Evolutionary conservation across 2,113 vertebrate genomes (phyloP).

Genomic region (Tetrao urogallus): DNA sequence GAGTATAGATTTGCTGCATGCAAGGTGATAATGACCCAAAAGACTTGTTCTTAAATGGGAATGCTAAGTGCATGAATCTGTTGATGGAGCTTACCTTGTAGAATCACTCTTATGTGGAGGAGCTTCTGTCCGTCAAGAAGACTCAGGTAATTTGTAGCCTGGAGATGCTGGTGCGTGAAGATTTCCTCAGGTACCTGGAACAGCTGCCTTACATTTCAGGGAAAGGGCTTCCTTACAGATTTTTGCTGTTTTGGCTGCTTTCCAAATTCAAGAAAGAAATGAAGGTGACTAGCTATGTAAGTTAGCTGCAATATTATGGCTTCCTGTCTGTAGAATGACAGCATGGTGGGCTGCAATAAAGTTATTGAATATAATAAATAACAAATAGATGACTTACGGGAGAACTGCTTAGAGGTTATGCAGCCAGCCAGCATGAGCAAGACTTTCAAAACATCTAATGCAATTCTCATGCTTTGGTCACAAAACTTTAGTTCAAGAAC

Average conservation of each 20-base stretch:
- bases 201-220: not conserved
- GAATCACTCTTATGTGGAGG: not conserved
- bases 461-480: not conserved
- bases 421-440: not conserved
- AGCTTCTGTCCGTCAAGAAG: not conserved
- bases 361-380: not conserved
- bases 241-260: not conserved
- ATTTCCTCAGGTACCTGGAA: not conserved
- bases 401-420: not conserved
- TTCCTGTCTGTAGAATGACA: slow-evolving; percentile 18
- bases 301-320: slow-evolving; percentile 10
- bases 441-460: not conserved
- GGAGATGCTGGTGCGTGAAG: not conserved
- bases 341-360: not conserved
- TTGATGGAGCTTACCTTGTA: not conserved
- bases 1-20: not conserved
- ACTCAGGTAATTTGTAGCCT: not conserved
- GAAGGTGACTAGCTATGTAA: not conserved
- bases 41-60: not conserved
- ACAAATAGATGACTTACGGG: not conserved
- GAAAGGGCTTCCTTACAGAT: not conserved
- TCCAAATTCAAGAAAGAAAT: not conserved
- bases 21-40: not conserved
- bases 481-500: not conserved
- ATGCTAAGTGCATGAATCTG: fast-evolving